Base-by-base conservation (phyloP, 2,113 vertebrate species). In the Gallinago media region DNA sequence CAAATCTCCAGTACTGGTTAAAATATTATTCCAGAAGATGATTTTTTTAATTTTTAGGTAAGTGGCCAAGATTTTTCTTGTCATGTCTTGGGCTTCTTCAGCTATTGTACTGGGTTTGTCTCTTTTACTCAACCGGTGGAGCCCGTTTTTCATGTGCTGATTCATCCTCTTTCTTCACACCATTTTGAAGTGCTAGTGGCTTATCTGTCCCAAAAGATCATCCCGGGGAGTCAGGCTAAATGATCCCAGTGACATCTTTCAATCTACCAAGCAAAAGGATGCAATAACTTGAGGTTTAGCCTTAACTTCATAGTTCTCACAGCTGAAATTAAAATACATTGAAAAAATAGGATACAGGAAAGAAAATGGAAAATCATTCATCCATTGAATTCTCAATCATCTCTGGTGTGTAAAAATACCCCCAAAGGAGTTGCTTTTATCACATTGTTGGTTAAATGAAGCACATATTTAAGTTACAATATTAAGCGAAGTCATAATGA, bases 381-480 rank as follows among this genome's bases (percentile, higher is more conserved):
- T 68, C 29, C 29, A 19, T 27, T 68, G 55, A 89, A 67, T 84
- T 85, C 44, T 72, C 73, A 85, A 1, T 84, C 25, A 66, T 52
- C 15, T 92, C 65, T 87, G 38, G 29, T 49, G 16, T 61, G 32
- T 40, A 87, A 94, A 91, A 92, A 70, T 49, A 84, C 11, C 15
- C 34, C n/a, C 54, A 77, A 78, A 87, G 85, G 31, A 87, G 91
- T 91, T 75, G 56, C 8, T 85, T 87, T 91, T 87, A 81, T 89
- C 62, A 58, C 27, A 50, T 73, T 81, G 46, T 89, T 77, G 34
- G 46, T 92, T 91, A 86, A 94, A 92, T 71, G 68, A 87, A 89
- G 40, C 61, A 70, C 15, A 42, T 77, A 54, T 92, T 94, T 74
- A 91, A 91, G 89, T 94, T 89, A 87, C 32, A 86, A 74, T 95